These are phyloP conservation scores for Galeopsomyia nigrocyanea DNA, from an alignment of 2,888 invertebrate genomes.

Conservation along the genomic window DNA sequence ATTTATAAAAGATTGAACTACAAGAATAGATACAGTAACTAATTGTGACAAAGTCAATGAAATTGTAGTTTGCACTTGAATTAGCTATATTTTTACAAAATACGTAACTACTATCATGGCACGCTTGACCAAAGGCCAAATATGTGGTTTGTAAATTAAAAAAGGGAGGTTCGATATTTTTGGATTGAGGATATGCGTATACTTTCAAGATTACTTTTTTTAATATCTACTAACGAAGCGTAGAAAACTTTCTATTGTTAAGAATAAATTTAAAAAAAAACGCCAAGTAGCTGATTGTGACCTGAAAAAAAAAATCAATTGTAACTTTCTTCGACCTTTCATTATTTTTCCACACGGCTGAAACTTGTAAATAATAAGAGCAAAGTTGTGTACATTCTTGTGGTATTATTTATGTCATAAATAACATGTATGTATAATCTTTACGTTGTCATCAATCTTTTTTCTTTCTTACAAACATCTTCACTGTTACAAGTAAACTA, in stretches of 20 bases:
- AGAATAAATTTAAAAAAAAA: constrained; percentile 9
- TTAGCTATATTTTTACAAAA: no score
- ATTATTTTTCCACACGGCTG: constrained; percentile 19
- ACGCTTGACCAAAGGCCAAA: no score
- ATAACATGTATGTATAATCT: constrained; percentile 33
- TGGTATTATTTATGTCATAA: constrained; percentile 41
- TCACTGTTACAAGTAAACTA: constrained; percentile 18
- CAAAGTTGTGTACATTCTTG: constrained; percentile 34
- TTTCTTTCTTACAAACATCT: constrained; percentile 30
- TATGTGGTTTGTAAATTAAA: constrained; percentile 15
- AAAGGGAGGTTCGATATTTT: constrained; percentile 12
- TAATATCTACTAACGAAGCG: constrained; percentile 10
- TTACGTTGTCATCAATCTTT: constrained; percentile 15
- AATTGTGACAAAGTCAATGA: no score
- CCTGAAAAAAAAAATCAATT: constrained; percentile 34
- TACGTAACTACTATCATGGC: no score
- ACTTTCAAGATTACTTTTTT: constrained; percentile 27
- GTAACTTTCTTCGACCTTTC: constrained; percentile 25
- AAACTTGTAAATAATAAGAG: constrained; percentile 38
- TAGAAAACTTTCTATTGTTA: constrained; percentile 24
- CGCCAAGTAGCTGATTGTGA: constrained; percentile 20
- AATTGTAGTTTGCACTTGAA: constrained; percentile 8
- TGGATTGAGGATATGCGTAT: neutral
- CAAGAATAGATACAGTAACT: no score
- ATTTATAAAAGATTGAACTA: no score